phyloP scores from a whole-genome alignment of 2,888 invertebrate genomes.

The Ophion ventricosus region DNA sequence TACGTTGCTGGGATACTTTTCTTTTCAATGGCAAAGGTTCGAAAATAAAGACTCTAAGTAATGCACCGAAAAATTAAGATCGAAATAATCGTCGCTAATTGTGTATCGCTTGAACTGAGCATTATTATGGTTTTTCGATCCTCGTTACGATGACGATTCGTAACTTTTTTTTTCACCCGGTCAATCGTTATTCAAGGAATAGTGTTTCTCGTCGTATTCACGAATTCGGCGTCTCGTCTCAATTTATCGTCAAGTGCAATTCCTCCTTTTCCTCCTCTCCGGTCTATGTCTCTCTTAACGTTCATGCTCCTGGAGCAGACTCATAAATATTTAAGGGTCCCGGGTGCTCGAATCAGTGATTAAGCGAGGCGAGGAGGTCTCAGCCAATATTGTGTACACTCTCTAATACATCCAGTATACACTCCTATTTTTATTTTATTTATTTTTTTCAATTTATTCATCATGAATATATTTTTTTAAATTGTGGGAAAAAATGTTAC shows the following conservation, averaged over 20 bases:
- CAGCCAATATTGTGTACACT: slow-evolving; percentile 45
- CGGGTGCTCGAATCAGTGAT: slow-evolving; percentile 48
- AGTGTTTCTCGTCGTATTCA: not conserved
- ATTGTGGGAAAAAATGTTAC: not conserved
- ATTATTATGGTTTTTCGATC: not conserved
- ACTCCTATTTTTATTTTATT: not conserved
- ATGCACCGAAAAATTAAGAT: no score
- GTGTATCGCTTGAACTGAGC: not conserved
- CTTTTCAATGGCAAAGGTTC: no score
- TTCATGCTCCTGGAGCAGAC: slow-evolving; percentile 35
- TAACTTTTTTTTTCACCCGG: not conserved
- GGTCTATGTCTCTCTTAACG: slow-evolving; percentile 23
- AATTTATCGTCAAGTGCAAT: slow-evolving; percentile 47
- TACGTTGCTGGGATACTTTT: no score
- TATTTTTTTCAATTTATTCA: not conserved
- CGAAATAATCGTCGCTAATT: no score
- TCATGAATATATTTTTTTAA: not conserved
- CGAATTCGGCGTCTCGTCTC: slow-evolving; percentile 11
- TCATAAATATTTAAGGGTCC: slow-evolving; percentile 69
- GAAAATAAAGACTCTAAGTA: no score
- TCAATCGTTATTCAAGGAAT: not conserved
- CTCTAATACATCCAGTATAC: slow-evolving; percentile 9
- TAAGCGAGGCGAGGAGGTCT: slow-evolving; percentile 35
- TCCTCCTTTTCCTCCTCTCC: slow-evolving; percentile 29
- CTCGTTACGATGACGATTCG: not conserved